Percentiles rank a stretch among this genome's conserved stretches.
phyloP scores from a whole-genome alignment of 2,888 invertebrate species.

The Cantharis rufa region DNA sequence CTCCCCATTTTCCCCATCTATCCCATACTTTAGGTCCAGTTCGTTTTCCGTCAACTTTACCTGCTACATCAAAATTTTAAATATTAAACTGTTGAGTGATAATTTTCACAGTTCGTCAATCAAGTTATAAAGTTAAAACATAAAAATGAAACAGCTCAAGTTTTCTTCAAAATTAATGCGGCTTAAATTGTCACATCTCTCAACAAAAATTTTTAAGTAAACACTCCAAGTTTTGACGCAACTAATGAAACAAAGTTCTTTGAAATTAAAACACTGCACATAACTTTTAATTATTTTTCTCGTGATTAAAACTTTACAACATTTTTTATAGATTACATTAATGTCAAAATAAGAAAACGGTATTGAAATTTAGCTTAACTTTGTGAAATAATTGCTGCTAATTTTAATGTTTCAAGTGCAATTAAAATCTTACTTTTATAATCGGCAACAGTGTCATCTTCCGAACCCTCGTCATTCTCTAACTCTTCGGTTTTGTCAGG shows the following conservation, averaged over 20 bases:
- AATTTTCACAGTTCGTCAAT: background rate
- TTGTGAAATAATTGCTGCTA: background rate
- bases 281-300: background rate
- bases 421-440: background rate
- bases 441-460: background rate
- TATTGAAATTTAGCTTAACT: background rate
- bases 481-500: background rate
- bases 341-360: background rate
- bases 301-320: background rate
- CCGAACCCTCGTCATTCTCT: background rate
- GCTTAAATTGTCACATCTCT: background rate
- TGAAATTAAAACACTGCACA: background rate
- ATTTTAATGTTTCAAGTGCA: background rate
- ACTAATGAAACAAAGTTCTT: background rate
- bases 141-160: background rate
- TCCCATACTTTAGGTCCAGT: conserved; percentile 55
- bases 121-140: background rate
- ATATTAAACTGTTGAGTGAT: background rate
- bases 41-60: background rate
- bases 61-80: background rate
- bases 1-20: conserved; percentile 58
- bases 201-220: background rate
- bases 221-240: background rate
- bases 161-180: background rate
- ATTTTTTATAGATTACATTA: background rate